Evolutionary conservation across 2,888 invertebrate species (phyloP), one percentile per base, ranked within the genome.

Genomic region (Nezara viridula): DNA sequence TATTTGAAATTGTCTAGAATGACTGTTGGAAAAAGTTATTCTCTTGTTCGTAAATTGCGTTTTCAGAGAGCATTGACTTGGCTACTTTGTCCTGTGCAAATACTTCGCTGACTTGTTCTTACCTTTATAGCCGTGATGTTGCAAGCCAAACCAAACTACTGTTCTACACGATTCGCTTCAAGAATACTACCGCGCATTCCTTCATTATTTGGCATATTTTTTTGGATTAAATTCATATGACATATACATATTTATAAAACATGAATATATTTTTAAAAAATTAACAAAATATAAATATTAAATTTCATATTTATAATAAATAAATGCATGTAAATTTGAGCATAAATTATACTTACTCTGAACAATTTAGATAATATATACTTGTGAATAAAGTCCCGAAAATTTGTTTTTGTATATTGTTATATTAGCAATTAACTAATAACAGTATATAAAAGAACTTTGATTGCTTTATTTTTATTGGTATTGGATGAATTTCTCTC

Each of bases 1-100:
- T 37, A 19, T 19, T 73, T 21, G 66, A 7, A 37, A 73, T 73
- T 73, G 66, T 19, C 66, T 37, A 21, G 32, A 37, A 73, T 37
- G 66, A 73, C 66, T 73, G 66, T 73, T 73, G 66, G 32, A 37
- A 73, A 73, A 73, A 73, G 66, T 73, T 60, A n/a, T n/a, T n/a
- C 14, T 27, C 14, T 60, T 37, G 66, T 73, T 73, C 7, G 19
- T 73, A 32, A 73, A 73, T 73, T 73, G 66, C 66, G 32, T 73
- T 73, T 73, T 3, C 66, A 73, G 66, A 2, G 66, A 73, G 66
- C 66, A 73, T 73, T 73, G 66, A 73, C 66, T 73, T 37, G 7
- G 37, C 60, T 16, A 60, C 14, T 60, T 32, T 32, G 27, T 60
- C 60, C 32, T 32, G 32, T 7, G 66, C 66, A 27, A 16, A 16